These are phyloP conservation scores for Drosophila teissieri DNA, from an alignment of 1,140 invertebrate species.

Conservation along the genomic window DNA sequence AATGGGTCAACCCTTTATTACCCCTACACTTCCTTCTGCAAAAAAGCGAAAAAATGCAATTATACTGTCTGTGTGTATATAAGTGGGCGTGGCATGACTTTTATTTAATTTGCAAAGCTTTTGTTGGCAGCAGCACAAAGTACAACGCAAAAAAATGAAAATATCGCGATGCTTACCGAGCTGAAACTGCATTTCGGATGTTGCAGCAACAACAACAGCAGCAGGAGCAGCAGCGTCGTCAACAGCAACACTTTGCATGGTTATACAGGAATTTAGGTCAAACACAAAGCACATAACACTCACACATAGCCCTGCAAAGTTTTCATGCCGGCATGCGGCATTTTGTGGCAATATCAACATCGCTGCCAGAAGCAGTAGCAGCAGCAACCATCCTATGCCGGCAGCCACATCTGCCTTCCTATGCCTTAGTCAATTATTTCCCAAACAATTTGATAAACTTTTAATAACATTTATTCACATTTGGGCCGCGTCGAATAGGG, in stretches of 20 bases:
- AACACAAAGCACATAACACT: slow-evolving; percentile 48
- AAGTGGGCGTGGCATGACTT: slow-evolving; percentile 61
- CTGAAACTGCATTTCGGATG: slow-evolving; percentile 64
- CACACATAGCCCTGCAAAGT: slow-evolving; percentile 33
- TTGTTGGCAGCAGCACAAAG: slow-evolving; percentile 60
- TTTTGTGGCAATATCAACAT: slow-evolving; percentile 58
- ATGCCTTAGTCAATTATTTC: slow-evolving; percentile 37
- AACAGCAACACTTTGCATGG: slow-evolving; percentile 60
- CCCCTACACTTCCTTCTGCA: background rate
- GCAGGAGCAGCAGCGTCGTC: slow-evolving; percentile 18
- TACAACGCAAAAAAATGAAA: slow-evolving; percentile 41
- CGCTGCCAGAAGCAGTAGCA: slow-evolving; percentile 23
- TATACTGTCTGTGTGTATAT: slow-evolving; percentile 27
- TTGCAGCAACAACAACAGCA: slow-evolving; percentile 34
- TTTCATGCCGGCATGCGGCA: slow-evolving; percentile 61
- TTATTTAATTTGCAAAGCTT: slow-evolving; percentile 67
- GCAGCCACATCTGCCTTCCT: slow-evolving; percentile 35
- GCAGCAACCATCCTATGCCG: slow-evolving; percentile 13
- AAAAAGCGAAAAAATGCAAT: slow-evolving; percentile 48
- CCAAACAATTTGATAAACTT: slow-evolving; percentile 39
- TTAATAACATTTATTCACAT: slow-evolving; percentile 18
- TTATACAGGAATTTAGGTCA: slow-evolving; percentile 63
- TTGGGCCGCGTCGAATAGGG: background rate
- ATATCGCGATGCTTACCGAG: slow-evolving; percentile 45
- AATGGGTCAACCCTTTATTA: slow-evolving; percentile 48